phyloP scores from a whole-genome alignment of 2,113 vertebrate genomes.

The Charadrius vociferus region DNA sequence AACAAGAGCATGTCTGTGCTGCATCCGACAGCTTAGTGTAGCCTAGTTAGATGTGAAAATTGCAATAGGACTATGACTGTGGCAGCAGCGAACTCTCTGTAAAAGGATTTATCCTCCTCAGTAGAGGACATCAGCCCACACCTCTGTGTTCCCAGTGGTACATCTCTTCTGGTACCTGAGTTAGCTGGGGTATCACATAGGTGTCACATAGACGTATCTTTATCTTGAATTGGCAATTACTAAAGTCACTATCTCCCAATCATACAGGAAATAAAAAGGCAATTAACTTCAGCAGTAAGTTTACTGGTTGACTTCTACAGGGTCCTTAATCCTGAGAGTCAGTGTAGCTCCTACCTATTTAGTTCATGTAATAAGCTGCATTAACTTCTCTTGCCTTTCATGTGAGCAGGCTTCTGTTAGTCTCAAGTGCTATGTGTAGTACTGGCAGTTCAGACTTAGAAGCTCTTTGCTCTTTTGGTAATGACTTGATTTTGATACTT shows the following conservation, averaged over 20 bases:
- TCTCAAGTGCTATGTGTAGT: not conserved
- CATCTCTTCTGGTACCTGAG: not conserved
- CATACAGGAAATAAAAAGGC: not conserved
- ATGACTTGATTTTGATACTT: not conserved
- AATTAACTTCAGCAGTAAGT: not conserved
- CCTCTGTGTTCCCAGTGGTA: not conserved
- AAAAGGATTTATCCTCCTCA: not conserved
- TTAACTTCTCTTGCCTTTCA: not conserved
- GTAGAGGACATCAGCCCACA: not conserved
- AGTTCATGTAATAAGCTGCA: not conserved
- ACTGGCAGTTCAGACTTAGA: not conserved
- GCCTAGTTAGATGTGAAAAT: not conserved
- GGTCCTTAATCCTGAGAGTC: not conserved
- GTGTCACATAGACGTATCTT: not conserved
- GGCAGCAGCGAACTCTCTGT: not conserved
- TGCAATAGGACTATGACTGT: not conserved
- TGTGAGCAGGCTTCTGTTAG: not conserved
- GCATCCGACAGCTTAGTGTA: fast-evolving
- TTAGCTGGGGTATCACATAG: not conserved
- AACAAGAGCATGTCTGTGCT: not conserved
- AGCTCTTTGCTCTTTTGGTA: not conserved
- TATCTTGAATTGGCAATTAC: not conserved
- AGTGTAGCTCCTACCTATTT: not conserved
- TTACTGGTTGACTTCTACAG: not conserved
- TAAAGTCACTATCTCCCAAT: not conserved